A percentile compares a stretch with the other conserved stretches of the same genome.
Evolutionary conservation across 2,797 vertebrate species (phyloP).

Genomic region (Silurus lanzhouensis): DNA sequence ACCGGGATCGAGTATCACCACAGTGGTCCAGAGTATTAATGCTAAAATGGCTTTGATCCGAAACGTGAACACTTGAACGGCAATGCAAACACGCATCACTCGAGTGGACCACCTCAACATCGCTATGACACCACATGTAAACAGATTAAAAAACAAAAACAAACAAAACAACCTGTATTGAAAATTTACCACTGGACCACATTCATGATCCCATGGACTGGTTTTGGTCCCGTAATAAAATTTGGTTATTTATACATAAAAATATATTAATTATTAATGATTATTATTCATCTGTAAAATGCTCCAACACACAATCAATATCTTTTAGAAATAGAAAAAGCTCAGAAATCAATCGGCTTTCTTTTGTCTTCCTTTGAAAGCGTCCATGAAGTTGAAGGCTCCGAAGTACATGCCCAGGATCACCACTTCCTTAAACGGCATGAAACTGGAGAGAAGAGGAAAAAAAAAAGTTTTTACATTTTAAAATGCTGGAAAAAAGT

Average conservation of each 20-base stretch:
- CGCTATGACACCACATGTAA: not conserved
- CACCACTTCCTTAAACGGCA: slow-evolving; percentile 70
- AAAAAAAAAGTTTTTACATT: not conserved
- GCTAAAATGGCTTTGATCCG: slow-evolving; percentile 6
- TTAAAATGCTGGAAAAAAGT: too few species aligned
- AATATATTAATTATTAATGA: not conserved
- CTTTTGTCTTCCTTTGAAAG: slow-evolving; percentile 73
- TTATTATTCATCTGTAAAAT: not conserved
- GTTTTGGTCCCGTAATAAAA: not conserved
- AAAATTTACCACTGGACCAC: not conserved
- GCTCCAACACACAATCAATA: too few species aligned
- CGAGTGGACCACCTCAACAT: not conserved
- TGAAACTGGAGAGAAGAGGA: slow-evolving; percentile 67
- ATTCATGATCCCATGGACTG: not conserved
- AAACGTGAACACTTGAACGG: not conserved
- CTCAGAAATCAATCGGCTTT: slow-evolving; percentile 47
- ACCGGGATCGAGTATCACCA: too few species aligned
- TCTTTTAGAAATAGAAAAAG: too few species aligned
- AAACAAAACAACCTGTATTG: too few species aligned
- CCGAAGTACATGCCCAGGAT: slow-evolving; percentile 73
- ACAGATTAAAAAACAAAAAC: not conserved
- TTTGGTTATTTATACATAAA: not conserved
- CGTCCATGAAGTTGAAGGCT: slow-evolving; percentile 68
- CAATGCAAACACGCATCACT: not conserved
- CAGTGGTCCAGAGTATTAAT: not conserved